These are phyloP conservation scores for Subacronicta megacephala DNA, from an alignment of 2,888 invertebrate species.

Conservation along the genomic window DNA sequence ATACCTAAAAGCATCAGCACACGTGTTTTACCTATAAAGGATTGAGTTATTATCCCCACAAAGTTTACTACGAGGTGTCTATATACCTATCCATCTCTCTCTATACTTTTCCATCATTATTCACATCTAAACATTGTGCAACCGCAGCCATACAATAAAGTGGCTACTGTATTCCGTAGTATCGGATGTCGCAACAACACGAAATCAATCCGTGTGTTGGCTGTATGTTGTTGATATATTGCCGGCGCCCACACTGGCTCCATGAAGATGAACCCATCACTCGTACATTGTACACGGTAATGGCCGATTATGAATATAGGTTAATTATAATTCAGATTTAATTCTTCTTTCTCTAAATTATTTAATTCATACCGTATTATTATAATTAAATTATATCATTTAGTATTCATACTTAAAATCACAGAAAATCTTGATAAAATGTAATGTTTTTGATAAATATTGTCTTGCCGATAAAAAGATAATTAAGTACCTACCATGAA, in stretches of 20 bases:
- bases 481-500: no score
- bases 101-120: background rate
- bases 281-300: conserved; percentile 65
- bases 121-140: conserved; percentile 14
- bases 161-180: conserved; percentile 64
- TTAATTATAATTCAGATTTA: conserved; percentile 57
- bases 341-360: no score
- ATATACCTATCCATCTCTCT: no score
- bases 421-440: no score
- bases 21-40: no score
- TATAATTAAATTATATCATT: no score
- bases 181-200: conserved; percentile 61
- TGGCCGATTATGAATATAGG: conserved; percentile 68
- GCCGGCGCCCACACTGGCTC: conserved; percentile 72
- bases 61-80: background rate
- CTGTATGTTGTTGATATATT: conserved; percentile 65
- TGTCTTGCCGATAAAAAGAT: no score
- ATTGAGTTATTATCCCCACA: background rate
- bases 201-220: conserved; percentile 57
- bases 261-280: conserved; percentile 54
- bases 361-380: no score
- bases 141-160: conserved; percentile 37
- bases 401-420: no score
- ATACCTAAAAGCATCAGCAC: no score
- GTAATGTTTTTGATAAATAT: no score